Base-by-base conservation (phyloP, 2,797 vertebrate species). In the Threskiornis aethiopicus region DNA sequence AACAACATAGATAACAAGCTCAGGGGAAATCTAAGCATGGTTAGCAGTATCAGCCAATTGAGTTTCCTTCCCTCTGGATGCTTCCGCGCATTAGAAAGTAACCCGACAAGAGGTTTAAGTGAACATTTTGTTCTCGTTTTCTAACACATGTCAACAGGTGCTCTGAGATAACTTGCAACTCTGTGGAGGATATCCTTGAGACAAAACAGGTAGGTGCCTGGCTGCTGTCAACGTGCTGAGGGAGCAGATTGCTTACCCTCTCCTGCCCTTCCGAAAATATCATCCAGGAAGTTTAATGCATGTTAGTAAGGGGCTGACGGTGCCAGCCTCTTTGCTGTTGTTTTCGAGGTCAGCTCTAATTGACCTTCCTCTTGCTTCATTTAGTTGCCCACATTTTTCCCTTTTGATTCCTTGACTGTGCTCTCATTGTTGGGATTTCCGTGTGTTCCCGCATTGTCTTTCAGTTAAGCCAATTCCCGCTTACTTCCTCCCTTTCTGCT, bases 121-220 rank as follows among this genome's bases (percentile, higher is more conserved):
- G 90, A 93, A 82, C 1, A 1, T 87, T 89, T 88, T 91, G 73
- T 90, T 89, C 58, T 84, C 89, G 47, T 79, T 94, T 94, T 58
- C 88, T 65, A 87, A 89, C n/a, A 66, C 41, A 3, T 51, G 82
- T 84, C 83, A 87, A 93, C 87, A 93, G 66, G 52, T 80, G 91
- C 95, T 89, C n/a, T 57, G 84, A 87, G 84, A 87, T 80, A 91
- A 46, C 44, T 89, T 92, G 64, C 2, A 7, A 83, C 67, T 96
- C 55, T 62, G 33, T 4, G 4, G 41, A 90, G n/a, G 73, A 57
- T 29, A 58, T 57, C 29, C 52, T 64, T 84, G 88, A 94, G 90
- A 87, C 70, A 93, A 96, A 77, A 26, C 86, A 89, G 80, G 66
- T 90, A 76, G 66, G 59, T 67, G 70, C 70, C 65, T 94, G 81